Percentiles rank a stretch among this genome's conserved stretches.
These are phyloP conservation scores for Hoplodrina blanda DNA, from an alignment of 2,888 invertebrate species.

Conservation along the genomic window DNA sequence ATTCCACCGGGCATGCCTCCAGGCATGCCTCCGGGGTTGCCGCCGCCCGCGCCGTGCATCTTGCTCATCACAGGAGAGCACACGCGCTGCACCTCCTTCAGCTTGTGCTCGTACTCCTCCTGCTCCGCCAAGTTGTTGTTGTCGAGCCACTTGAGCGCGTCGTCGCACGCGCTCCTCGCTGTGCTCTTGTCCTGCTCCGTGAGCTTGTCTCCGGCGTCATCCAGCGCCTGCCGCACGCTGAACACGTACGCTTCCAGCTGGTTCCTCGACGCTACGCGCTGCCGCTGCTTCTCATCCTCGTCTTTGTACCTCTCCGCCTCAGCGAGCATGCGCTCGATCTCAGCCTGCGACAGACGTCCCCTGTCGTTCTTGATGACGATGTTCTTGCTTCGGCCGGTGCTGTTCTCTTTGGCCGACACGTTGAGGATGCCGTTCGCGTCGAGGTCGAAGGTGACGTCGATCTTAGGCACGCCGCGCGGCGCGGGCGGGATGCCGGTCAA, in stretches of 20 bases:
- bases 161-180: conserved; percentile 89
- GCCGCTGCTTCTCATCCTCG: conserved; percentile 93
- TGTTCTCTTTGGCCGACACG: conserved; percentile 94
- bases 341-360: conserved; percentile 94
- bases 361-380: conserved; percentile 96
- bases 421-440: conserved; percentile 96
- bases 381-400: conserved; percentile 92
- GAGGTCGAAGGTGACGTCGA: conserved; percentile 94
- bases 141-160: conserved; percentile 93
- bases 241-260: conserved; percentile 93
- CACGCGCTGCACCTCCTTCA: conserved; percentile 90
- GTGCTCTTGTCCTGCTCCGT: conserved; percentile 91
- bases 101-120: conserved; percentile 91
- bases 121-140: conserved; percentile 92
- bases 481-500: conserved; percentile 93
- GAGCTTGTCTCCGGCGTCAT: conserved; percentile 91
- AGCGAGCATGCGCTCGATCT: conserved; percentile 94
- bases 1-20: conserved; percentile 13
- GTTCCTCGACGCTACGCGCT: conserved; percentile 93
- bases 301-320: conserved; percentile 94
- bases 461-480: conserved; percentile 92
- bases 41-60: conserved; percentile 90
- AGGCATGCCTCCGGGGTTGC: conserved; percentile 63
- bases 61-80: conserved; percentile 91
- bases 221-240: conserved; percentile 92